Base-by-base conservation (phyloP, 2,113 vertebrate species). In the Pristiophorus japonicus region DNA sequence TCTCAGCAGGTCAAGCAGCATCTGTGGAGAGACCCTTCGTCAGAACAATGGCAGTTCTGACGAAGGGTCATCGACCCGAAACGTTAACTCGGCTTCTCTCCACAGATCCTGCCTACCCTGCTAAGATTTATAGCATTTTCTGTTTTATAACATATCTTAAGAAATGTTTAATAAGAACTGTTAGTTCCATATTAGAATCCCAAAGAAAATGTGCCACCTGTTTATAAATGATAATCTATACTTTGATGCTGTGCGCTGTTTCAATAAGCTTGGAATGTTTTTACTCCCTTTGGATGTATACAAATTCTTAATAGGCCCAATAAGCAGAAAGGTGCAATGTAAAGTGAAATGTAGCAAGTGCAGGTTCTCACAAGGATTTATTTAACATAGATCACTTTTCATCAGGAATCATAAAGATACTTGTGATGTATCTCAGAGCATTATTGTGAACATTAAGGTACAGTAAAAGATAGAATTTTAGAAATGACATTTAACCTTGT, bases 131-230 rank as follows among this genome's bases (percentile, higher is more conserved):
- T n/a, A n/a, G n/a, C n/a, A n/a, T n/a, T n/a, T n/a, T n/a, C n/a
- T n/a, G n/a, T n/a, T n/a, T n/a, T n/a, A n/a, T n/a, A 96, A 96
- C 95, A 94, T 97, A 96, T 95, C 95, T 95, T 96, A 94, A 96
- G 95, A 95, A 96, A 65, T 96, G 30, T 91, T 96, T 42, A 55
- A 27, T 4, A 59, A 90, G 8, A 24, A 51, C 47, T 59, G 24
- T 59, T 59, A 59, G 51, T 90, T 90, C 11, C 51, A 30, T 47
- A 30, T 47, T n/a, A 14, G 63, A 94, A 24, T 94, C 92, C 92
- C 92, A 94, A 47, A 47, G 65, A 11, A 94, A 94, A 67, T 67
- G 38, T 30, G 18, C 42, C 65, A 94, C 30, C 34, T 45, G 4
- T 94, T 66, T 94, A 42, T 34, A 94, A 90, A 66, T 94, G 18